Base-by-base conservation (phyloP, 2,888 invertebrate species). In the Tipula vernalis region DNA sequence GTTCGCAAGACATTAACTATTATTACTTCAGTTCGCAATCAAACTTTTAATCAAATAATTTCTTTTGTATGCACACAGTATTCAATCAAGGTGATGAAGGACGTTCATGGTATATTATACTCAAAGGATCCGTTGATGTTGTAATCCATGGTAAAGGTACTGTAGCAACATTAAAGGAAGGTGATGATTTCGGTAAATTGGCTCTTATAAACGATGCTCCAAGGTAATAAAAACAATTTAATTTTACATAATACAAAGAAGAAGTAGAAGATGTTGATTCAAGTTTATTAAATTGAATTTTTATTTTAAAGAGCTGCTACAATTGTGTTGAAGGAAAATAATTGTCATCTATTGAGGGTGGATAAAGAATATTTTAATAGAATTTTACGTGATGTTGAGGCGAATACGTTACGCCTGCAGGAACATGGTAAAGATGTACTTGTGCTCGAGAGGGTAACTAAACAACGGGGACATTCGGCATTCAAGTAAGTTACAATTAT, bases 41-140 rank as follows among this genome's bases (percentile, higher is more conserved):
- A 39, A 39, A 39, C 3, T 6, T 57, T 15, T 57, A 15, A 36
- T 41, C 41, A 39, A 18, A 83, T 83, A 83, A 83, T 36, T 5
- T 36, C 5, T 39, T 39, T 39, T 39, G 39, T 39, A 5, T 6
- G 39, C 39, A 41, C 71, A 28, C 91, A 96, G 96, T 96, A 90
- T 96, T 96, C 91, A 95, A 95, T 91, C 96, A 97, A 92, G 96
- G 97, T 85, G 96, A 96, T 91, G 95, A 96, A 90, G 96, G 96
- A 86, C 94, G 95, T 89, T 96, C 95, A 84, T 97, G 96, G 96
- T 97, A 96, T 91, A 96, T 97, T 88, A 94, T 97, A 88, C 93
- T 96, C 87, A 94, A 95, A 89, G 97, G 96, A 84, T 96, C 96
- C 5, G 96, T 97, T 84, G 96, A 96, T 90, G 96, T 97, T 87